A percentile compares a stretch with the other conserved stretches of the same genome.
phyloP scores from a whole-genome alignment of 2,797 vertebrate genomes.

The Sebastes alutus region DNA sequence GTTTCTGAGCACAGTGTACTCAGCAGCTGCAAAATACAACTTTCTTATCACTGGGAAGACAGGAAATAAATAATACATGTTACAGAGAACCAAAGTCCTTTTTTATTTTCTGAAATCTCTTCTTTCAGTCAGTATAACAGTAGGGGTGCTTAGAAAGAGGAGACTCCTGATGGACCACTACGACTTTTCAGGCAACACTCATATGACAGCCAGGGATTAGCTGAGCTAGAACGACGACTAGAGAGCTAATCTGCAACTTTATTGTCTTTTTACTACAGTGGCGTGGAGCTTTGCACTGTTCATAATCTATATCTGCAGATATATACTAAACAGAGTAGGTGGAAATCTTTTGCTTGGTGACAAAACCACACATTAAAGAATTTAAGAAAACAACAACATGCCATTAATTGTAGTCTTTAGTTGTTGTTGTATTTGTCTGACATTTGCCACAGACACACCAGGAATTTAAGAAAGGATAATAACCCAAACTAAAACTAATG shows the following conservation, averaged over 20 bases:
- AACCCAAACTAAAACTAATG: not conserved
- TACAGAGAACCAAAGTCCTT: not conserved
- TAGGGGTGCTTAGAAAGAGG: not conserved
- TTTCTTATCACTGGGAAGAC: not conserved
- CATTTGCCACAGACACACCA: not conserved
- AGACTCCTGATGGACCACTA: not conserved
- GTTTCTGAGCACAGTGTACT: not conserved
- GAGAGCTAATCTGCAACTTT: not conserved
- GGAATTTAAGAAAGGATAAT: not conserved
- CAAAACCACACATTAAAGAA: not conserved
- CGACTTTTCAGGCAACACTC: no score
- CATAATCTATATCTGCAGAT: not conserved
- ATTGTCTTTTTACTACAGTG: not conserved
- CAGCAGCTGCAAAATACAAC: not conserved
- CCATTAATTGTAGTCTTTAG: not conserved
- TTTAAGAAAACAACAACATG: not conserved
- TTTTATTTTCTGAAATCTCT: not conserved
- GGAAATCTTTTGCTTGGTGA: not conserved
- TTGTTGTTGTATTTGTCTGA: not conserved
- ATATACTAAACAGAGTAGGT: not conserved
- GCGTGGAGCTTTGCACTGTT: rapidly evolving
- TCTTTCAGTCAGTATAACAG: not conserved
- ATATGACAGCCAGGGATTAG: not conserved
- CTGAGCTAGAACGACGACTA: not conserved
- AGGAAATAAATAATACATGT: not conserved